Evolutionary conservation across 2,888 invertebrate species (phyloP), one percentile per base, ranked within the genome.

Genomic region (Nasonovia ribisnigri): DNA sequence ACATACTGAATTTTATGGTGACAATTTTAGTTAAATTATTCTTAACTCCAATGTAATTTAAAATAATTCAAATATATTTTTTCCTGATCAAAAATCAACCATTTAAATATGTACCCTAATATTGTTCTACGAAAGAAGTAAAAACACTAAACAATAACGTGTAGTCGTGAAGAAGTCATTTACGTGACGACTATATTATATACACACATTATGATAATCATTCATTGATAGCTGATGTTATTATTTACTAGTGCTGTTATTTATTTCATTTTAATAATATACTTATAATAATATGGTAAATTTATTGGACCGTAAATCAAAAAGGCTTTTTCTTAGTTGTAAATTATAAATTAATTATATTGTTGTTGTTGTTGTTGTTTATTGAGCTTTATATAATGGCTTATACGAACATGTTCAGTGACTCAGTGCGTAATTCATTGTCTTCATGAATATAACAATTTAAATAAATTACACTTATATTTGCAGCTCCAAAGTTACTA

Each of bases 261-360:
- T 84, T 91, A 84, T 54, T 43, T 29, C 29, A 91, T 91, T 91
- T 91, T 54, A 43, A 43, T 91, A 84, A 42, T 84, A 91, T 77
- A 88, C 26, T 67, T n/a, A n/a, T n/a, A 84, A 46, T 90, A 90
- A 36, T 67, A 67, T 48, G 46, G n/a, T 48, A 46, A 46, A 67
- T 90, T 77, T 67, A 36, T 48, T 48, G 11, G n/a, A 77, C 36
- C 67, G 48, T 77, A 67, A 90, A 90, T 48, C 46, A 90, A 67
- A 90, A 89, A 36, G 20, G 16, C 29, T 43, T 86, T 5, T 46
- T 86, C 46, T 86, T 86, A 43, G 29, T 29, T 29, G 86, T 46
- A 29, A 46, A 86, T 29, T 13, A 86, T 46, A 13, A 43, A 86
- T 84, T 86, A 46, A 43, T n/a, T n/a, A 43, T 86, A 46, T 86